A percentile compares a stretch with the other conserved stretches of the same genome.
Evolutionary conservation across 1,140 invertebrate genomes (phyloP).

Genomic region (Hypothenemus hampei): DNA sequence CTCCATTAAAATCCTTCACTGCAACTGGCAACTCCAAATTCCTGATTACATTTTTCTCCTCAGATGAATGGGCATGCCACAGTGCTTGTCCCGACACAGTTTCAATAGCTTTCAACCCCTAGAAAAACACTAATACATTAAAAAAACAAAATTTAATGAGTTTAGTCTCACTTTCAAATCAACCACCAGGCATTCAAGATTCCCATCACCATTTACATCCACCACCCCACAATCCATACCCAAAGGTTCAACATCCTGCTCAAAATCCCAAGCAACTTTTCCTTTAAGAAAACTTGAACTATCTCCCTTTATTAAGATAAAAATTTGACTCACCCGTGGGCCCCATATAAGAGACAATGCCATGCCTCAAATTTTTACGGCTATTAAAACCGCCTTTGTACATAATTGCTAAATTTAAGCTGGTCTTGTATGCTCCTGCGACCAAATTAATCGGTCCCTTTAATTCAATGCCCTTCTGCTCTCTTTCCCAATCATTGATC

Average conservation of each 20-base stretch:
- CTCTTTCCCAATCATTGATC: slow-evolving; percentile 63
- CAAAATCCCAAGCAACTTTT: slow-evolving; percentile 59
- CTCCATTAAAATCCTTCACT: slow-evolving; percentile 66
- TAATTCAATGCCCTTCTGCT: slow-evolving; percentile 65
- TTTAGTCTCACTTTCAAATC: slow-evolving; percentile 49
- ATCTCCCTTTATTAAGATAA: not conserved
- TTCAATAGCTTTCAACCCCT: slow-evolving; percentile 64
- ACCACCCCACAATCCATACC: slow-evolving; percentile 65
- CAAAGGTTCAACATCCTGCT: slow-evolving; percentile 57
- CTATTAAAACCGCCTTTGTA: slow-evolving; percentile 61
- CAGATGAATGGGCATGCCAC: slow-evolving; percentile 57
- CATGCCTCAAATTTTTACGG: slow-evolving; percentile 45
- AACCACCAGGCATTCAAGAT: slow-evolving; percentile 65
- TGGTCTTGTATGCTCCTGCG: slow-evolving; percentile 53
- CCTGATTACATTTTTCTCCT: slow-evolving; percentile 31
- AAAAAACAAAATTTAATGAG: not conserved
- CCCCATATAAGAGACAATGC: slow-evolving; percentile 57
- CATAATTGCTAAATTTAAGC: slow-evolving; percentile 64
- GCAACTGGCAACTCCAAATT: slow-evolving; percentile 63
- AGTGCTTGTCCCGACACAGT: slow-evolving; percentile 60
- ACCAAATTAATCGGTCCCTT: slow-evolving; percentile 66
- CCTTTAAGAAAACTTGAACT: slow-evolving; percentile 41
- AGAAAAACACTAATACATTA: slow-evolving; percentile 1
- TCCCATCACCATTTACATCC: slow-evolving; percentile 64
- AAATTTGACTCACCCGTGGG: slow-evolving; percentile 35